Base-by-base conservation (phyloP, 2,113 vertebrate genomes). In the Rallus limicola region DNA sequence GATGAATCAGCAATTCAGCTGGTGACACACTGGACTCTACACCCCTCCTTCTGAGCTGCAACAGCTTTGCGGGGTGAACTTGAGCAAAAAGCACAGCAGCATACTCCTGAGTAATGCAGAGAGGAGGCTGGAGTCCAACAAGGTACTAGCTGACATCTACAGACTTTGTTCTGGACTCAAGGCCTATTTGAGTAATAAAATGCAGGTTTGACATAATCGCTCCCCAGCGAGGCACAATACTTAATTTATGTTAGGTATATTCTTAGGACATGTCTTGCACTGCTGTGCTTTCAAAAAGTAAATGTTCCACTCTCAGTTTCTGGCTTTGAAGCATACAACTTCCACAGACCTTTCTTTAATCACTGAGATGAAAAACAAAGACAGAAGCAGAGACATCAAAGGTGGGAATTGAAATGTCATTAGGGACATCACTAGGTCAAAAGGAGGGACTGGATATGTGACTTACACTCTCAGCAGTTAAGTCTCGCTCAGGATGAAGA, bases 381-480 rank as follows among this genome's bases (percentile, higher is more conserved):
- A 6, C 46, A 87, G 46, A 19, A 83, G 23, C 64, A 86, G 23
- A 82, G 33, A 53, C 6, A n/a, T 44, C 8, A 55, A 16, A 20
- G n/a, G 3, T 48, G 33, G 62, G 33, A 64, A 21, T 0, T 42
- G 34, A 8, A 74, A 60, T 42, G 19, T 31, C 26, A 74, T 18
- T 83, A 64, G 58, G 33, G 36, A 36, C 24, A 25, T 15, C 52
- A 40, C 53, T 60, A 55, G 55, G n/a, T 52, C 33, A 24, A 53
- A 93, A 58, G 67, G 87, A 19, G 29, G 44, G n/a, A 1, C 18
- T 16, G 42, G 36, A 21, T 13, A 31, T 52, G 55, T 82, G 36
- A 7, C 97, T 97, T 93, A 98, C 96, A 0, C 42, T 97, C 18
- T 97, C 92, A 0, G 98, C 94, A 6, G 94, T 98, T 38, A 99